Evolutionary conservation across 2,113 vertebrate species (phyloP).

Genomic region (Pardalotus punctatus): DNA sequence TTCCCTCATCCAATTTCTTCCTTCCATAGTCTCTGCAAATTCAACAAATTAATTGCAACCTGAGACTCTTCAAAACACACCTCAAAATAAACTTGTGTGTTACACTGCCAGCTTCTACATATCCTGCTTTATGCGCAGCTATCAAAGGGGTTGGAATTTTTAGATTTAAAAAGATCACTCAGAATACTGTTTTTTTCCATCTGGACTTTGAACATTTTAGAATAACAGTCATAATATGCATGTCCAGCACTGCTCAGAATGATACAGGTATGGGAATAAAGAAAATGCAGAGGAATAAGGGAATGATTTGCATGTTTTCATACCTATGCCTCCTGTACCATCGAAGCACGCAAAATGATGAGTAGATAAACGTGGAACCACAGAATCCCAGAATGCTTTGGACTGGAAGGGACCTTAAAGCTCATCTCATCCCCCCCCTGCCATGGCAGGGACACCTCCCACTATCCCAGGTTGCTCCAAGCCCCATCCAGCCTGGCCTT

Average conservation of each 20-base stretch:
- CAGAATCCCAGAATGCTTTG: not conserved
- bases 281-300: not conserved
- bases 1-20: not conserved
- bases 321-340: not conserved
- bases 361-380: not conserved
- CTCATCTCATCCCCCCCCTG: not conserved
- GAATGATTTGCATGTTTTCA: not conserved
- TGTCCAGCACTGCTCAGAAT: not conserved
- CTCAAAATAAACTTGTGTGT: not conserved
- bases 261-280: not conserved
- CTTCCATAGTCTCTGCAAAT: not conserved
- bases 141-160: not conserved
- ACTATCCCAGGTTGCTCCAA: not conserved
- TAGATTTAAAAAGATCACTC: not conserved
- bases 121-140: not conserved
- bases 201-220: not conserved
- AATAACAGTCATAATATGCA: not conserved
- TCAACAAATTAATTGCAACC: not conserved
- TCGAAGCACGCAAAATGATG: not conserved
- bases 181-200: not conserved
- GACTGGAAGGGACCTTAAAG: not conserved
- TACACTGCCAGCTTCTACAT: not conserved
- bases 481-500: fast-evolving
- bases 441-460: not conserved
- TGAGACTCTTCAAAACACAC: not conserved